These are phyloP conservation scores for Drosophila pruinosa DNA, from an alignment of 1,140 invertebrate genomes.

Conservation along the genomic window DNA sequence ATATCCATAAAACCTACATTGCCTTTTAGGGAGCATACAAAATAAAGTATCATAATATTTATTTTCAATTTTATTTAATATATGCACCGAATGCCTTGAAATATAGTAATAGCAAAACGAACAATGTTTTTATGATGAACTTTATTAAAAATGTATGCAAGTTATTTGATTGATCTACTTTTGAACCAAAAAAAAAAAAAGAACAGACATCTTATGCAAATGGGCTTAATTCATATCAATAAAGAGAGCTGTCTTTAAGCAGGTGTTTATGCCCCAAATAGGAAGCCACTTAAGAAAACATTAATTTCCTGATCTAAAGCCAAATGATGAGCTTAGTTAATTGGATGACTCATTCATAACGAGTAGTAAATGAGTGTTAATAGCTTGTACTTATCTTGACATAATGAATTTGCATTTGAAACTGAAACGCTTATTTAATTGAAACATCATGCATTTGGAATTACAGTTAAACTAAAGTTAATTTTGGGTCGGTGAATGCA, in stretches of 20 bases:
- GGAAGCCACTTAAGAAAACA: conserved; percentile 1
- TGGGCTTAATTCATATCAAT: background rate
- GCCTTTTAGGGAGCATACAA: too few relatives aligned
- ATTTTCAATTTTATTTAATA: too few relatives aligned
- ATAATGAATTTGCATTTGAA: background rate
- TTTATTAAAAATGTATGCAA: too few relatives aligned
- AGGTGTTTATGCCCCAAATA: background rate
- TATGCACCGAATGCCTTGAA: too few relatives aligned
- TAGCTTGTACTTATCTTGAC: background rate
- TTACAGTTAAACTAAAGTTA: background rate
- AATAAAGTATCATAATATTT: too few relatives aligned
- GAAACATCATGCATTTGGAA: background rate
- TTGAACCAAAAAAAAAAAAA: background rate
- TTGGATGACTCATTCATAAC: conserved; percentile 15
- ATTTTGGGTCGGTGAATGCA: background rate
- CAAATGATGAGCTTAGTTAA: background rate
- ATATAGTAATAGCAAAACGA: too few relatives aligned
- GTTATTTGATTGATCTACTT: background rate
- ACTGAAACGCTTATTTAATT: background rate
- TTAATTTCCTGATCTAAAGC: background rate
- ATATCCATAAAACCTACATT: too few relatives aligned
- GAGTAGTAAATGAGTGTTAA: conserved; percentile 10
- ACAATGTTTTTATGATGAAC: too few relatives aligned
- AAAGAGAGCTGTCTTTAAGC: background rate
- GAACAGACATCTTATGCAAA: background rate